Percentiles rank a stretch among this genome's conserved stretches.
phyloP scores from a whole-genome alignment of 2,113 vertebrate species.

The Symphodus melops region DNA sequence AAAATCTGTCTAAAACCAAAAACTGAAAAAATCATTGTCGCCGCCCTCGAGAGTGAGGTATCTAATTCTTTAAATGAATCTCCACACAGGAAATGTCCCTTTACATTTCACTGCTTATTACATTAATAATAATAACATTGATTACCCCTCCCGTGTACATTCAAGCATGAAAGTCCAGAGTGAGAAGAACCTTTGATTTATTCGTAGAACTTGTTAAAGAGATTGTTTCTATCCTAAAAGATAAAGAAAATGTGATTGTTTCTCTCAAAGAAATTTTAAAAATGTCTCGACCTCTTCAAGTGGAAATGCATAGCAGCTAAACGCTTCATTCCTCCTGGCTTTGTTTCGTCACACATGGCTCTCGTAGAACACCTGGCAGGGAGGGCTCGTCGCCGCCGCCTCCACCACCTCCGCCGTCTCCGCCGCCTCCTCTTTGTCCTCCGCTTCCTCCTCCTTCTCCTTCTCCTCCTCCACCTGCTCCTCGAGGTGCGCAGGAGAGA shows the following conservation, averaged over 20 bases:
- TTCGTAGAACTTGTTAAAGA: slow-evolving; percentile 18
- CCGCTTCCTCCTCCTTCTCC: neutral
- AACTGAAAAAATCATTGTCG: neutral
- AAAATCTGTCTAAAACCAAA: slow-evolving; percentile 22
- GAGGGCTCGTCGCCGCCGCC: slow-evolving; percentile 60
- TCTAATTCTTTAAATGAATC: slow-evolving; percentile 37
- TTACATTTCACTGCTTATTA: slow-evolving; percentile 59
- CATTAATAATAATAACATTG: slow-evolving; percentile 20
- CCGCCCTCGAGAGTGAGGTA: neutral
- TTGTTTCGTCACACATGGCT: slow-evolving; percentile 91
- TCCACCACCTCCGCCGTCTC: neutral
- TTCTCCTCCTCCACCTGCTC: slow-evolving; percentile 17
- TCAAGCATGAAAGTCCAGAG: slow-evolving; percentile 64
- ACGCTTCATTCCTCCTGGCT: neutral
- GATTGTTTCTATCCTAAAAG: slow-evolving; percentile 19
- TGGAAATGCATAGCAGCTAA: slow-evolving; percentile 76
- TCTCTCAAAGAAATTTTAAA: slow-evolving; percentile 26
- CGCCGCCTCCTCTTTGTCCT: neutral
- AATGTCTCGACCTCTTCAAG: slow-evolving; percentile 51
- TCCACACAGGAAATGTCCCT: slow-evolving; percentile 26
- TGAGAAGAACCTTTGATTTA: slow-evolving; percentile 13
- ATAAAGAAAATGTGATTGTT: slow-evolving; percentile 48
- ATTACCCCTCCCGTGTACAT: slow-evolving; percentile 68
- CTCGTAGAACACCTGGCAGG: slow-evolving; percentile 90
- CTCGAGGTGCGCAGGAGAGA: slow-evolving; percentile 19